Conservation (phyloP, 2,113 vertebrate genomes). For the Zingel zingel region DNA sequence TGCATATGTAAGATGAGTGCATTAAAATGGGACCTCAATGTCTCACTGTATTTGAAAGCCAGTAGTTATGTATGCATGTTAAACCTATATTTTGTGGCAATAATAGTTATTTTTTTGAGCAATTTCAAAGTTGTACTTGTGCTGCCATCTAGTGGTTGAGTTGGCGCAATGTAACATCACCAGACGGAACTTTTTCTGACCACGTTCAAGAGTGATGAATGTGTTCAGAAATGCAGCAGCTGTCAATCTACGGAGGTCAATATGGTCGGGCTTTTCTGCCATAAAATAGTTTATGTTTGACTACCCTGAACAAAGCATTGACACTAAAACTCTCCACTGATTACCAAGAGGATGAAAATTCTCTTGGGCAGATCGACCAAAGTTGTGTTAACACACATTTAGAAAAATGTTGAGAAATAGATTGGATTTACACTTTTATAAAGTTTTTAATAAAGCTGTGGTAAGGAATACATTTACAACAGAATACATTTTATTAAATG, state of each 20-base stretch:
- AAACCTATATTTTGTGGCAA: background rate
- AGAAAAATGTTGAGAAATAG: background rate
- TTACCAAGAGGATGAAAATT: background rate
- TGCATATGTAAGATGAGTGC: background rate
- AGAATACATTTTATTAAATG: background rate
- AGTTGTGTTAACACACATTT: background rate
- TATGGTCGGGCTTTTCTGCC: background rate
- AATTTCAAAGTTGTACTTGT: background rate
- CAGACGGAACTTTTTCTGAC: background rate
- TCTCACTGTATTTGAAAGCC: background rate
- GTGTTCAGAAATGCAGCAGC: background rate
- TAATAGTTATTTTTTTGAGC: background rate
- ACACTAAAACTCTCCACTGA: background rate
- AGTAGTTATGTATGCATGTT: background rate
- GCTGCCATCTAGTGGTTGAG: conserved; percentile 11
- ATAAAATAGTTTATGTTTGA: background rate
- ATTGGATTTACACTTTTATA: background rate
- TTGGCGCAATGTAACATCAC: background rate
- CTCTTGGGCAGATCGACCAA: background rate
- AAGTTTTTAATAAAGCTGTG: background rate
- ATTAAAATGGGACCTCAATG: background rate
- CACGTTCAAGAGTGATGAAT: background rate
- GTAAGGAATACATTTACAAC: background rate
- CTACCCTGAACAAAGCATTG: background rate
- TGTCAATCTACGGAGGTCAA: background rate